A percentile compares a stretch with the other conserved stretches of the same genome.
These are phyloP conservation scores for Octomys mimax DNA, from an alignment of 2,797 vertebrate genomes.

Conservation along the genomic window DNA sequence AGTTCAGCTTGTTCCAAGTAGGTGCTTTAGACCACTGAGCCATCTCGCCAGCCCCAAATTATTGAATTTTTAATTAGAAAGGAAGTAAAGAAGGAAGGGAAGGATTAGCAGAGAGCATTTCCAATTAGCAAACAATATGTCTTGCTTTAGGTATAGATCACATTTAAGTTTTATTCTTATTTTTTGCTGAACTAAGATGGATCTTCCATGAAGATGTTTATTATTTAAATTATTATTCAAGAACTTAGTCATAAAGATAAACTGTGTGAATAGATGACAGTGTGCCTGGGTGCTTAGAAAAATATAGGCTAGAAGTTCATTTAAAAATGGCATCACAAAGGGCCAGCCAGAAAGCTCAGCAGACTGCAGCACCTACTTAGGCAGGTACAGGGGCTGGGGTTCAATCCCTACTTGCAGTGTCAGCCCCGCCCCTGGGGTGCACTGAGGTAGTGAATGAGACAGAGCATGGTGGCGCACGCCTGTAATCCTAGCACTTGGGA, in stretches of 20 bases:
- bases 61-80: constrained; percentile 46
- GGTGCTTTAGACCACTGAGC: too few species aligned
- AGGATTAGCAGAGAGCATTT: neutral
- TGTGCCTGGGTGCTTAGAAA: neutral
- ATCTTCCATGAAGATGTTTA: neutral
- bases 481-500: too few species aligned
- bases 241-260: neutral
- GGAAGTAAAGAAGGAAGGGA: neutral
- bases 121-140: neutral
- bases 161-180: neutral
- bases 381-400: too few species aligned
- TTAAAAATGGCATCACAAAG: too few species aligned
- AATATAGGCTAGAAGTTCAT: neutral
- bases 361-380: too few species aligned
- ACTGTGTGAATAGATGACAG: neutral
- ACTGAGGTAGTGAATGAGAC: too few species aligned
- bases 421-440: too few species aligned
- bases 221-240: constrained; percentile 28
- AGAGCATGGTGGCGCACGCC: too few species aligned
- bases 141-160: constrained; percentile 39
- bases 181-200: constrained; percentile 29
- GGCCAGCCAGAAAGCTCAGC: too few species aligned
- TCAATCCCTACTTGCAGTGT: too few species aligned
- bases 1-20: too few species aligned
- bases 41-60: too few species aligned